Evolutionary conservation across 2,888 invertebrate genomes (phyloP), one percentile per base, ranked within the genome.

Genomic region (Callyntrura guangdongensis): DNA sequence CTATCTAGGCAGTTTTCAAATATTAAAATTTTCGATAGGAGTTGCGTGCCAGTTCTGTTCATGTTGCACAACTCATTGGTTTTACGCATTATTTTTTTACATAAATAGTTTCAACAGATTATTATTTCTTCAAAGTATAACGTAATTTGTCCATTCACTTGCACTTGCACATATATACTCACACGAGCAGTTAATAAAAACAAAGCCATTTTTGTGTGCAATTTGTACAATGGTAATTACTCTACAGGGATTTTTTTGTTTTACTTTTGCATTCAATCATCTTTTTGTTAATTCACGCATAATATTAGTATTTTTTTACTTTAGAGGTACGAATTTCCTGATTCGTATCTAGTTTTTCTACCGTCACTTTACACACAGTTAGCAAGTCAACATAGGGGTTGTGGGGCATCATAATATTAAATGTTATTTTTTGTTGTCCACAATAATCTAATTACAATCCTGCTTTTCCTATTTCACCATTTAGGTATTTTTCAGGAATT

Each of bases 331-430:
- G 22, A 72, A 72, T 72, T 72, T 72, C 72, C 72, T 72, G 72
- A 72, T 72, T 72, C 47, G n/a, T n/a, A n/a, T 72, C 20, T 72
- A 9, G 47, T 72, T 72, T 47, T 72, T 72, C 8, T 72, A 47
- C 17, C 36, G 6, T 4, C 47, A 45, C 27, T 22, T 64, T 64
- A 25, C 11, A 61, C 17, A 17, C 20, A 61, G 12, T 36, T 6
- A 4, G 36, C 36, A 6, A 36, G 36, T 2, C 6, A 36, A 6
- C 6, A 36, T 36, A 36, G 6, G 36, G 36, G 36, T 4, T 2
- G 6, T 36, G 36, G 3, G 8, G 17, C 3, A 61, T 61, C 61
- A n/a, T 8, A 61, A 20, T 61, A 17, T 61, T 61, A 17, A 8
- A 2, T 20, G 17, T n/a, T 61, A 36, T 61, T 61, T 61, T 20